These are phyloP conservation scores for Rhamphomyia laevipes DNA, from an alignment of 2,888 invertebrate species.

Conservation along the genomic window DNA sequence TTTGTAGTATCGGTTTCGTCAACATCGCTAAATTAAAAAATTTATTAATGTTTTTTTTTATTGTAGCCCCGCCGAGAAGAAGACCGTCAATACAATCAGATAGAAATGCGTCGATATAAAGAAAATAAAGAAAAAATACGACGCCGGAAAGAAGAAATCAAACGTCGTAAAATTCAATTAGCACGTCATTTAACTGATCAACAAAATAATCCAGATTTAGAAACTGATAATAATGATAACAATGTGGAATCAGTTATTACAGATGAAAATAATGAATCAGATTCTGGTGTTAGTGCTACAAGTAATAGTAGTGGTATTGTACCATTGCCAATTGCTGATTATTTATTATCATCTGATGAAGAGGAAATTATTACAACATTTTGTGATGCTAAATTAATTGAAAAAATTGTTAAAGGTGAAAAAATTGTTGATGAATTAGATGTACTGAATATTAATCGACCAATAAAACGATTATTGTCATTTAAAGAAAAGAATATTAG, in stretches of 20 bases:
- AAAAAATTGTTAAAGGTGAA: slow-evolving; percentile 25
- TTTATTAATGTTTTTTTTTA: not conserved
- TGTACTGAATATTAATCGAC: slow-evolving; percentile 23
- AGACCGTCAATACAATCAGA: slow-evolving; percentile 54
- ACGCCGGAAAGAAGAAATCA: slow-evolving; percentile 36
- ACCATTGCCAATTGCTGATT: slow-evolving; percentile 26
- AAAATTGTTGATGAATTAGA: slow-evolving; percentile 32
- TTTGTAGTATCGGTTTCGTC: too few species aligned
- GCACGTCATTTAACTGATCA: not conserved
- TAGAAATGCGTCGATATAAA: slow-evolving; percentile 62
- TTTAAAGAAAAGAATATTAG: slow-evolving; percentile 21
- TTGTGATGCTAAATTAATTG: slow-evolving; percentile 22
- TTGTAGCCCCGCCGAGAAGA: slow-evolving; percentile 69
- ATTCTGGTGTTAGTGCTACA: not conserved
- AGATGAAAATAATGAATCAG: not conserved
- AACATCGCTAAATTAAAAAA: not conserved
- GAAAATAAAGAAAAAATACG: slow-evolving; percentile 69
- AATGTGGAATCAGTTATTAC: too few species aligned
- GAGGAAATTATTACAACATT: slow-evolving; percentile 20
- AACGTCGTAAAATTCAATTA: not conserved
- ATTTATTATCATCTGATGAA: slow-evolving; percentile 28
- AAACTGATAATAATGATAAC: not conserved
- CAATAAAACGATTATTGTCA: slow-evolving; percentile 22
- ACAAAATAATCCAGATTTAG: not conserved
- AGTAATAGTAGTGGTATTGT: not conserved